Percentiles rank a stretch among this genome's conserved stretches.
phyloP scores from a whole-genome alignment of 2,797 vertebrate genomes.

The Peromyscus eremicus region DNA sequence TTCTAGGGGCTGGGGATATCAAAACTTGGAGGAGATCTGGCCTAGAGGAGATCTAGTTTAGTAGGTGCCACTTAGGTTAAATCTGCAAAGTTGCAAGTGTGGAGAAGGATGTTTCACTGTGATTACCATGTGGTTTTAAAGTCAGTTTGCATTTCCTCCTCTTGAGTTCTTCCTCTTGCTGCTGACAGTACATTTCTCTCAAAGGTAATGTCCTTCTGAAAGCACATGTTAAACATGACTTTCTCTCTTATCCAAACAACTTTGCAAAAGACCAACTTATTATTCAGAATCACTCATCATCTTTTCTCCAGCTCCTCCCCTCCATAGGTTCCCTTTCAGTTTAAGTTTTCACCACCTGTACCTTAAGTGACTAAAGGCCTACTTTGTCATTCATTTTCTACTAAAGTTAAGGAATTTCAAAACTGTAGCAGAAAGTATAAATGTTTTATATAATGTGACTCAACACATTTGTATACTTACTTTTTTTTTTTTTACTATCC shows the following conservation, averaged over 20 bases:
- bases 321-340: not conserved
- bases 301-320: not conserved
- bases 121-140: not conserved
- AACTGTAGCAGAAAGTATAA: not conserved
- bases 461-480: not conserved
- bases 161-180: not conserved
- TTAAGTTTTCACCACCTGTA: not conserved
- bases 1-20: not conserved
- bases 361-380: not conserved
- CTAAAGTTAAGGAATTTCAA: not conserved
- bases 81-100: not conserved
- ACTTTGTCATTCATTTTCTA: not conserved
- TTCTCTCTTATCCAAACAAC: not conserved
- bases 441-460: not conserved
- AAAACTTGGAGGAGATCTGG: too few species aligned
- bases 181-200: not conserved
- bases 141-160: not conserved
- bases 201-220: not conserved
- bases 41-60: not conserved
- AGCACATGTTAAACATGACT: not conserved
- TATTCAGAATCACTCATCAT: not conserved
- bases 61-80: not conserved
- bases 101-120: not conserved
- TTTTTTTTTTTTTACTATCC: not conserved
- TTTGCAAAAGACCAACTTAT: not conserved